These are phyloP conservation scores for Ornithoptera alexandrae DNA, from an alignment of 2,888 invertebrate genomes.

Conservation along the genomic window DNA sequence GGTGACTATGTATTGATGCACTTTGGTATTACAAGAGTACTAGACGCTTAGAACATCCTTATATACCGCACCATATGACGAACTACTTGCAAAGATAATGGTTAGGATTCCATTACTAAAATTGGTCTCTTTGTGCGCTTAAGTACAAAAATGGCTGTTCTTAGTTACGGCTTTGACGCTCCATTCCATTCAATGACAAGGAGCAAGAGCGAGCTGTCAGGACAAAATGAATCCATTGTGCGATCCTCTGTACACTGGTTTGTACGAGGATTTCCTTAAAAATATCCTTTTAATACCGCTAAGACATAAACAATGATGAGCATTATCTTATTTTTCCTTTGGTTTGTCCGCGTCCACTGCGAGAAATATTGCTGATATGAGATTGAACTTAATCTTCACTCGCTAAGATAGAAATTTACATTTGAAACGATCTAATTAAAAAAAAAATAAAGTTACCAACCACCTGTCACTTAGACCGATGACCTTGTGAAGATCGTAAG, in stretches of 20 bases:
- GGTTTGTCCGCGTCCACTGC: neutral
- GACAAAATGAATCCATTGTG: slow-evolving; percentile 10
- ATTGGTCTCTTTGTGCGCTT: slow-evolving; percentile 18
- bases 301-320: neutral
- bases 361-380: too few species aligned
- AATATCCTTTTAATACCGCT: neutral
- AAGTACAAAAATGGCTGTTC: slow-evolving; percentile 23
- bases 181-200: slow-evolving; percentile 15
- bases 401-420: too few species aligned
- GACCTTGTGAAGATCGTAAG: too few species aligned
- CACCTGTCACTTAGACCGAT: too few species aligned
- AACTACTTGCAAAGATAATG: slow-evolving; percentile 9
- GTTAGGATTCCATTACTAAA: slow-evolving; percentile 19
- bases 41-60: neutral
- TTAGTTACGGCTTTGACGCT: slow-evolving; percentile 22
- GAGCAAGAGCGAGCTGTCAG: slow-evolving; percentile 12
- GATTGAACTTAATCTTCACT: too few species aligned
- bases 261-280: neutral
- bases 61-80: neutral
- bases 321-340: neutral
- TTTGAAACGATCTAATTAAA: too few species aligned
- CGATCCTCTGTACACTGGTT: slow-evolving; percentile 4
- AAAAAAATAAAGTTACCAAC: too few species aligned
- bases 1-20: too few species aligned
- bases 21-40: neutral